A percentile compares a stretch with the other conserved stretches of the same genome.
These are phyloP conservation scores for Guaruba guarouba DNA, from an alignment of 2,113 vertebrate genomes.

Conservation along the genomic window DNA sequence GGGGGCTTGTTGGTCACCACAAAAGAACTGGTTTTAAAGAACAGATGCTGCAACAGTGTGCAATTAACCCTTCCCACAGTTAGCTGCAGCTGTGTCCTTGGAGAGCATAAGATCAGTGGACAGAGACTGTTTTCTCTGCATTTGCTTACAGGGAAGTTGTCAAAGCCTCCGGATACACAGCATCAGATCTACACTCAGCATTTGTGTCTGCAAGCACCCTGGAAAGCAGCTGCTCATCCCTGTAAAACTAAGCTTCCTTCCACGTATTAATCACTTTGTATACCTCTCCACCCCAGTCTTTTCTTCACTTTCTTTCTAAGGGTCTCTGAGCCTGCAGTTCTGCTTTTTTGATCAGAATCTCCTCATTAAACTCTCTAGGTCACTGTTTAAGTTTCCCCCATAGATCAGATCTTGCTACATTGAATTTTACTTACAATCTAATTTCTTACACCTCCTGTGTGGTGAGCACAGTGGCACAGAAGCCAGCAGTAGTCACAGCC, in stretches of 20 bases:
- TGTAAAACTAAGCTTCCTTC: background rate
- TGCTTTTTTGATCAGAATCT: background rate
- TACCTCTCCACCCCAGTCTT: background rate
- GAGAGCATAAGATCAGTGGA: background rate
- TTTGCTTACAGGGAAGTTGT: background rate
- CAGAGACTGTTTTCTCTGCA: background rate
- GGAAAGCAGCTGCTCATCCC: background rate
- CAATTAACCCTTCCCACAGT: background rate
- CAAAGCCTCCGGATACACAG: background rate
- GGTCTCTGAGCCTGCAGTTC: background rate
- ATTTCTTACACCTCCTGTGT: background rate
- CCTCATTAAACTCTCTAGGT: background rate
- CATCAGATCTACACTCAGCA: background rate
- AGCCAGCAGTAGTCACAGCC: background rate
- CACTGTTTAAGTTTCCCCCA: background rate
- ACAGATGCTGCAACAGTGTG: background rate
- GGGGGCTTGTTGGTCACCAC: background rate
- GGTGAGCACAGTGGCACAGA: background rate
- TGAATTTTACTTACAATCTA: background rate
- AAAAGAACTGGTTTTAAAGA: background rate
- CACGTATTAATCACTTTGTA: background rate
- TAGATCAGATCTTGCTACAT: background rate
- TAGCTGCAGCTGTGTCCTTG: background rate
- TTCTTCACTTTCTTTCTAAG: background rate
- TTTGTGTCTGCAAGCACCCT: background rate